phyloP scores from a whole-genome alignment of 2,797 vertebrate species.

The Eupleurogrammus muticus region DNA sequence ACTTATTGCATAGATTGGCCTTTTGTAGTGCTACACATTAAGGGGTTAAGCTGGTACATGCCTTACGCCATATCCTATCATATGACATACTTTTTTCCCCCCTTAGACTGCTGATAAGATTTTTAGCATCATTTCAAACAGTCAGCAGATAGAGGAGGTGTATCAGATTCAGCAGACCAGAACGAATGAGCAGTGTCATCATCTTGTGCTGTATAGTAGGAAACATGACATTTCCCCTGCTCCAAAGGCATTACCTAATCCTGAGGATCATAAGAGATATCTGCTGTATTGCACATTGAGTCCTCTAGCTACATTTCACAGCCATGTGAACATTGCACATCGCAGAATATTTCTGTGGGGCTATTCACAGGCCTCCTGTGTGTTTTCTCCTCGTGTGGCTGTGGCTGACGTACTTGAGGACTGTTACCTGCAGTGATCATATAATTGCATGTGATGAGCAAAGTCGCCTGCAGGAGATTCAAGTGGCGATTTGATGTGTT shows the following conservation, averaged over 20 bases:
- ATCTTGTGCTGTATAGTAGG: slow-evolving; percentile 38
- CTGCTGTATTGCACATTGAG: slow-evolving; percentile 57
- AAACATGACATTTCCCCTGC: slow-evolving; percentile 20
- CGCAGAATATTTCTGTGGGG: slow-evolving; percentile 23
- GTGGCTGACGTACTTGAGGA: slow-evolving; percentile 21
- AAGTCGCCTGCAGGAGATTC: slow-evolving; percentile 34
- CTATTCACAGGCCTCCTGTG: slow-evolving; percentile 16
- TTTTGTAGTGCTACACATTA: slow-evolving; percentile 56
- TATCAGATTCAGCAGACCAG: slow-evolving; percentile 18
- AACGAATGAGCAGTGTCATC: slow-evolving; percentile 40
- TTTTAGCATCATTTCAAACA: slow-evolving; percentile 20
- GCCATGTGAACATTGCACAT: slow-evolving; percentile 50
- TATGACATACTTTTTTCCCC: slow-evolving; percentile 29
- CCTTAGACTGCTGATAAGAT: slow-evolving; percentile 34
- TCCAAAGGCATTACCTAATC: slow-evolving; percentile 49
- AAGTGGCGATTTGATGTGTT: slow-evolving; percentile 19
- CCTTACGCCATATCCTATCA: slow-evolving; percentile 44
- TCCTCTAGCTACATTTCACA: slow-evolving; percentile 38
- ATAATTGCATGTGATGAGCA: slow-evolving; percentile 51
- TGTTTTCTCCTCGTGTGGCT: not conserved
- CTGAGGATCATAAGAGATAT: slow-evolving; percentile 33
- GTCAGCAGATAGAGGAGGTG: slow-evolving; percentile 26
- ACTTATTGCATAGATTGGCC: slow-evolving; percentile 85
- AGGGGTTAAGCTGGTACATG: slow-evolving; percentile 60
- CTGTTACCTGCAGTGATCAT: slow-evolving; percentile 34